These are phyloP conservation scores for Crioceris asparagi DNA, from an alignment of 2,888 invertebrate genomes.

Conservation along the genomic window DNA sequence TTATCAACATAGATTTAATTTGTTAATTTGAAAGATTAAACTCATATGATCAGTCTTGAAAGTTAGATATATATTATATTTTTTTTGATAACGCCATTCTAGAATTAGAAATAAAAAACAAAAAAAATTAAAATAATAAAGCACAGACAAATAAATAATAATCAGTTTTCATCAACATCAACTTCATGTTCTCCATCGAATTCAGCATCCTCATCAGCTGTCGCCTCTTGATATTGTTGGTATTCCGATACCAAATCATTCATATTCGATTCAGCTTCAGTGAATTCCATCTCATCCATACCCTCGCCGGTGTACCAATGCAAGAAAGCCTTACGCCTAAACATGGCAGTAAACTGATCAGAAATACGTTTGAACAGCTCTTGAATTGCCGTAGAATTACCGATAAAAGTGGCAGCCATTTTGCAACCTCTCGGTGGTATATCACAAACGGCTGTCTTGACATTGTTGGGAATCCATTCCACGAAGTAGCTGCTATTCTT, in stretches of 20 bases:
- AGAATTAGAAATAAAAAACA: no score
- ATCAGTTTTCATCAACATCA: constrained; percentile 48
- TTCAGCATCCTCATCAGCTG: constrained; percentile 70
- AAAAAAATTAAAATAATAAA: no score
- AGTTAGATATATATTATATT: no score
- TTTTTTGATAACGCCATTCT: no score
- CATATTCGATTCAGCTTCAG: constrained; percentile 91
- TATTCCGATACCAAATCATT: constrained; percentile 85
- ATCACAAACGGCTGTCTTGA: constrained; percentile 71
- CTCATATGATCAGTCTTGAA: no score
- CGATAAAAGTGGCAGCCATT: constrained; percentile 72
- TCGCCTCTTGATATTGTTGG: constrained; percentile 87
- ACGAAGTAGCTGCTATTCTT: constrained; percentile 54
- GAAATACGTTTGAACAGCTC: constrained; percentile 63
- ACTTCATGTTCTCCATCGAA: constrained; percentile 57
- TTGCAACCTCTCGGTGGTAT: constrained; percentile 66
- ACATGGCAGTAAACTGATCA: constrained; percentile 79
- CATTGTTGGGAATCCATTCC: constrained; percentile 72
- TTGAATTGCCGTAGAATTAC: constrained; percentile 65
- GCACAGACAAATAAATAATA: no score
- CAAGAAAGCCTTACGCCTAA: constrained; percentile 89
- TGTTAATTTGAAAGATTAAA: no score
- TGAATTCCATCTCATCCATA: constrained; percentile 95
- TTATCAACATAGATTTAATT: no score
- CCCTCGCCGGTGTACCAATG: constrained; percentile 98